Percentiles rank a stretch among this genome's conserved stretches.
Evolutionary conservation across 2,797 vertebrate genomes (phyloP).

Genomic region (Bradypodion ventrale): DNA sequence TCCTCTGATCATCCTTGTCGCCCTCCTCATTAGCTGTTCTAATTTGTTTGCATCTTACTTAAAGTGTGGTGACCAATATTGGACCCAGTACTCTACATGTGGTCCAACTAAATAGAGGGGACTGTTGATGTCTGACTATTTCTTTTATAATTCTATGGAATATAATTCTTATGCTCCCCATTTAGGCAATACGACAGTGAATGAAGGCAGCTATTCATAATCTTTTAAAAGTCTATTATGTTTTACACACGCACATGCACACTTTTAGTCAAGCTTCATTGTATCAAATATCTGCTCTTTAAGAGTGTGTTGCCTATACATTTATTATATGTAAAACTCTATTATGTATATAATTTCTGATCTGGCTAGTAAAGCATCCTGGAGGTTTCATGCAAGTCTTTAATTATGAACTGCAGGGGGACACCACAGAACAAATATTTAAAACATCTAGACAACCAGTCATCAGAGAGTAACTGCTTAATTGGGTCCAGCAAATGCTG

Average conservation of each 20-base stretch:
- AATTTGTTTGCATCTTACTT: too few species aligned
- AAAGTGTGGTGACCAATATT: too few species aligned
- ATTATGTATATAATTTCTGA: conserved; percentile 71
- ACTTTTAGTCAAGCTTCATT: neutral
- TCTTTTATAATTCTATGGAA: too few species aligned
- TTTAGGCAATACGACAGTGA: too few species aligned
- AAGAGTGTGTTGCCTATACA: conserved; percentile 58
- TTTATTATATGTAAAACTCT: conserved; percentile 60
- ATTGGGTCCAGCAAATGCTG: conserved; percentile 65
- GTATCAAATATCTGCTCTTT: neutral
- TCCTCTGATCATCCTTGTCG: too few species aligned
- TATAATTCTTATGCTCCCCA: neutral
- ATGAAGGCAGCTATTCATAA: neutral
- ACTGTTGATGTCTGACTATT: neutral
- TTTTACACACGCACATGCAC: neutral
- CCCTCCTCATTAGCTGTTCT: too few species aligned
- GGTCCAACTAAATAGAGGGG: too few species aligned
- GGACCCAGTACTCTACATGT: too few species aligned
- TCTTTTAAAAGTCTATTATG: too few species aligned
- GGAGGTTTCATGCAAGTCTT: conserved; percentile 72
- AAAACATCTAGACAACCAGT: conserved; percentile 75
- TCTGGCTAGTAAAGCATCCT: conserved; percentile 74
- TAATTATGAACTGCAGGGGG: conserved; percentile 76
- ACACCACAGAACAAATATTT: conserved; percentile 76
- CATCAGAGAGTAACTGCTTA: conserved; percentile 72